Percentiles rank a stretch among this genome's conserved stretches.
phyloP scores from a whole-genome alignment of 2,113 vertebrate genomes.

The Xiphophorus maculatus region DNA sequence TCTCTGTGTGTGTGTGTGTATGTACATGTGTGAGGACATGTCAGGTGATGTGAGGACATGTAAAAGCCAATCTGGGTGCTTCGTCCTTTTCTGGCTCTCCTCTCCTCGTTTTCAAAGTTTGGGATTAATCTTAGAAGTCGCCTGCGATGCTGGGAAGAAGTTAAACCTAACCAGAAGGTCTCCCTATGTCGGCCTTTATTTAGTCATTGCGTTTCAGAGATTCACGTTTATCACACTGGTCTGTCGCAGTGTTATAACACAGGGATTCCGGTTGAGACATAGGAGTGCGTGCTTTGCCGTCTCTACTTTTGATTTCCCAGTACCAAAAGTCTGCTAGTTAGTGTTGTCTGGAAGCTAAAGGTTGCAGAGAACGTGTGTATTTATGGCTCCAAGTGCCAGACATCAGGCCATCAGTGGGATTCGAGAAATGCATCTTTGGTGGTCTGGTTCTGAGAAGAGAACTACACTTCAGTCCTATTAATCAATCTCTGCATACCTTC shows the following conservation, averaged over 20 bases:
- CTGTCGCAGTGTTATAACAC: slow-evolving; percentile 43
- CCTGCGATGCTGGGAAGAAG: slow-evolving; percentile 47
- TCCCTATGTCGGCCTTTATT: slow-evolving; percentile 60
- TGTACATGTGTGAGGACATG: slow-evolving; percentile 48
- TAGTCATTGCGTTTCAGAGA: slow-evolving; percentile 57
- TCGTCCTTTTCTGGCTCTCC: not conserved
- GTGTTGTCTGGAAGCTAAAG: slow-evolving; percentile 22
- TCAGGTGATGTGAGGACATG: slow-evolving; percentile 48
- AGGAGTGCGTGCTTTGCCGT: not conserved
- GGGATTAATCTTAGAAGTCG: slow-evolving; percentile 53
- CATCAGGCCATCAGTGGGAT: not conserved
- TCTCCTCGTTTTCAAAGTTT: slow-evolving; percentile 21
- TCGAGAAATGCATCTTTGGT: slow-evolving; percentile 9
- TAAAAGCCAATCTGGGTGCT: slow-evolving; percentile 32
- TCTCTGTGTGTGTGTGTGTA: slow-evolving; percentile 45
- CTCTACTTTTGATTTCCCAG: slow-evolving; percentile 22
- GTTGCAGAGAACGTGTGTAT: slow-evolving; percentile 5
- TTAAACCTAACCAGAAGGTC: slow-evolving; percentile 39
- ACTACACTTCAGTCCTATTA: slow-evolving; percentile 8
- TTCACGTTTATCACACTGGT: slow-evolving; percentile 38
- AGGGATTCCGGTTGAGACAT: slow-evolving; percentile 40
- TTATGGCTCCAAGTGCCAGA: not conserved
- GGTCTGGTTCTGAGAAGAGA: slow-evolving; percentile 35
- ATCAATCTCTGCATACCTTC: slow-evolving; percentile 11
- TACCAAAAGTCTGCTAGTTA: slow-evolving; percentile 26